phyloP scores from a whole-genome alignment of 2,113 vertebrate species.

The Heterotilapia buettikoferi region DNA sequence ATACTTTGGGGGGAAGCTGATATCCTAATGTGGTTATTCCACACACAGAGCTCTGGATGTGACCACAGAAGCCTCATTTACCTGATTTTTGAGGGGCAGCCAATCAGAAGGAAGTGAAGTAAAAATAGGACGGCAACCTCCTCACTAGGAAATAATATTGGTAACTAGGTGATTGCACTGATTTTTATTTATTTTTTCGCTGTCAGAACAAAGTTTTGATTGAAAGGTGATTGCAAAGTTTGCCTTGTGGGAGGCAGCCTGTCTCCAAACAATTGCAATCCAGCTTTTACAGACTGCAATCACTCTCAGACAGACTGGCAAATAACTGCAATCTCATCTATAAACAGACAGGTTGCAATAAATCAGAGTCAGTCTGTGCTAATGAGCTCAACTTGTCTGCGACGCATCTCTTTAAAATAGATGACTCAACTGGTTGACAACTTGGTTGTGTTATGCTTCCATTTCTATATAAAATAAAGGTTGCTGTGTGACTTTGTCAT shows the following conservation, averaged over 20 bases:
- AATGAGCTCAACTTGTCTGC: not conserved
- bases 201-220: not conserved
- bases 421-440: not conserved
- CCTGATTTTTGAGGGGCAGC: not conserved
- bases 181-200: accelerated
- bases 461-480: not conserved
- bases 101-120: accelerated
- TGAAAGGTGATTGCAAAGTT: not conserved
- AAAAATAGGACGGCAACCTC: accelerated
- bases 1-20: not conserved
- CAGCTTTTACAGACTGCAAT: not conserved
- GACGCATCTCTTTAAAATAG: not conserved
- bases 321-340: not conserved
- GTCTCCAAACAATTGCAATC: not conserved
- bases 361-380: not conserved
- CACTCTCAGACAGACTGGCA: not conserved
- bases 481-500: not conserved
- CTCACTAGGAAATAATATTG: not conserved
- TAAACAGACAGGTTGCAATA: not conserved
- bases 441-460: not conserved
- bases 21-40: not conserved
- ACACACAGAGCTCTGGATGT: not conserved
- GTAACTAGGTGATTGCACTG: not conserved
- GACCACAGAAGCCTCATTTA: not conserved
- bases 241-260: not conserved